Evolutionary conservation across 2,797 vertebrate genomes (phyloP).

Genomic region (Siniperca scherzeri): DNA sequence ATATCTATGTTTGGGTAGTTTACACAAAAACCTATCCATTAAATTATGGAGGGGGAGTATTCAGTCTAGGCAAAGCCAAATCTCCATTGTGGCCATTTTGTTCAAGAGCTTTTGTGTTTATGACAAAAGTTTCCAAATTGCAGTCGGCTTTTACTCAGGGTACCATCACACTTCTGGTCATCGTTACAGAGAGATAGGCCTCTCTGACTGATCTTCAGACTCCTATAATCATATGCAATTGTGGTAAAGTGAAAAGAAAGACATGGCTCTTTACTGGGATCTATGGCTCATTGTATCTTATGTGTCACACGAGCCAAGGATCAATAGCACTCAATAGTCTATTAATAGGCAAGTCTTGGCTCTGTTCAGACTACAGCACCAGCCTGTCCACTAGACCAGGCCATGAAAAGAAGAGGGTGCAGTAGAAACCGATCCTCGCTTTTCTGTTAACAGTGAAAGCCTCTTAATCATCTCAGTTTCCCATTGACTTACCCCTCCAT

Average conservation of each 20-base stretch:
- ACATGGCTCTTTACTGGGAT: slow-evolving; percentile 83
- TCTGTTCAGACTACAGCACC: slow-evolving; percentile 82
- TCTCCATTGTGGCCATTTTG: slow-evolving; percentile 69
- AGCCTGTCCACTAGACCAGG: slow-evolving; percentile 80
- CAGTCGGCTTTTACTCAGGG: slow-evolving; percentile 74
- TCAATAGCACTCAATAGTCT: slow-evolving; percentile 90
- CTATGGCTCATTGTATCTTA: slow-evolving; percentile 89
- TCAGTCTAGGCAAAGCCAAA: slow-evolving; percentile 60
- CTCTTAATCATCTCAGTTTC: slow-evolving; percentile 90
- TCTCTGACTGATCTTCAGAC: slow-evolving; percentile 74
- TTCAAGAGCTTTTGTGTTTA: slow-evolving; percentile 78
- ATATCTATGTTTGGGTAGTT: slow-evolving; percentile 71
- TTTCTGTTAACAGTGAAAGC: slow-evolving; percentile 88
- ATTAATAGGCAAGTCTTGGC: slow-evolving; percentile 88
- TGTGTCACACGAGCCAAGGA: slow-evolving; percentile 86
- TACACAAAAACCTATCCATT: slow-evolving; percentile 60
- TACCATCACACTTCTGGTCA: slow-evolving; percentile 69
- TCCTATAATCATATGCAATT: slow-evolving; percentile 89
- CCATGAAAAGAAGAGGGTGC: slow-evolving; percentile 85
- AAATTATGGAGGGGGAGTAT: slow-evolving; percentile 58
- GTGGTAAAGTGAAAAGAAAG: slow-evolving; percentile 86
- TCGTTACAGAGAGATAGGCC: slow-evolving; percentile 63
- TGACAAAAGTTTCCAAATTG: slow-evolving; percentile 84
- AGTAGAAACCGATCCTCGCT: slow-evolving; percentile 86
- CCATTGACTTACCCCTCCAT: slow-evolving; percentile 85